phyloP scores from a whole-genome alignment of 2,797 vertebrate genomes.

The Delichon dasypus region DNA sequence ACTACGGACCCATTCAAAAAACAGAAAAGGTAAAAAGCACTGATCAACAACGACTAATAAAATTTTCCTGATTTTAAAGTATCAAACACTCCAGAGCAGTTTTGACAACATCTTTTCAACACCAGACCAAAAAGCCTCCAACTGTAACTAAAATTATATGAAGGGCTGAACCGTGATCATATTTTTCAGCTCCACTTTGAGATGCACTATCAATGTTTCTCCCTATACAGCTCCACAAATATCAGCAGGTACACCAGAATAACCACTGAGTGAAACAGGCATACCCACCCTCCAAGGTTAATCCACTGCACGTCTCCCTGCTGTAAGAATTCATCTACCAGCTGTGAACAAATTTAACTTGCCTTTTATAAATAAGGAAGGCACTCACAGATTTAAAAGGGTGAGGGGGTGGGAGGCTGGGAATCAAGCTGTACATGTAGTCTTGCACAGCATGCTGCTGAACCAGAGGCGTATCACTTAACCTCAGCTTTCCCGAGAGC shows the following conservation, averaged over 20 bases:
- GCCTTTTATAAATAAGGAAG: background rate
- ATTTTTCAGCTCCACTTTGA: background rate
- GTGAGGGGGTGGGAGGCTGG: background rate
- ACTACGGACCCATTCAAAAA: background rate
- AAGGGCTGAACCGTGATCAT: background rate
- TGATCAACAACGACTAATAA: background rate
- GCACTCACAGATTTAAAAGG: background rate
- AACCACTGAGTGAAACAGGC: background rate
- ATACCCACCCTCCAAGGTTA: background rate
- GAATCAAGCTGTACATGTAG: accelerated
- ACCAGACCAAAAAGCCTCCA: background rate
- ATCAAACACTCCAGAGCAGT: background rate
- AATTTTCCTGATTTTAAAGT: background rate
- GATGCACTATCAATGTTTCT: background rate
- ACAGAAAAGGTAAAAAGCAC: background rate
- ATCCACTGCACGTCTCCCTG: background rate
- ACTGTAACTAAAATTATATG: accelerated
- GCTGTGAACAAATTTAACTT: background rate
- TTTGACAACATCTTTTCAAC: background rate
- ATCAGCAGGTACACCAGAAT: background rate
- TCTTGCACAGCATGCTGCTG: background rate
- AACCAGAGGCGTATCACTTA: background rate
- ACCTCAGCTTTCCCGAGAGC: background rate
- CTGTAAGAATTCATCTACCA: background rate
- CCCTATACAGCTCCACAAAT: background rate